These are phyloP conservation scores for Glareola pratincola DNA, from an alignment of 2,113 vertebrate genomes.

Conservation along the genomic window DNA sequence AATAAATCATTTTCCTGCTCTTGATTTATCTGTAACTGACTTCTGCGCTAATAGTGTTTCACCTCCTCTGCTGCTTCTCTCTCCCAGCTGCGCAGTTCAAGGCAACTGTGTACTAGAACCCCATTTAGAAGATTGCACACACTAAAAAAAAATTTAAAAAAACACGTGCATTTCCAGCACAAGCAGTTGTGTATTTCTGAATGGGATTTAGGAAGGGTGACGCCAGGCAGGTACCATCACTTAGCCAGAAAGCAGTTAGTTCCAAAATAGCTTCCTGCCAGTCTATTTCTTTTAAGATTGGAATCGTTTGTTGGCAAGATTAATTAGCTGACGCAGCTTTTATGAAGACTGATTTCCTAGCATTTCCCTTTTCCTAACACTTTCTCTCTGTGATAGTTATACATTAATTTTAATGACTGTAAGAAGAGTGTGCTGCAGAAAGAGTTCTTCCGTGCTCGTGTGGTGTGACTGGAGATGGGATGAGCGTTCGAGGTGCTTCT, in stretches of 20 bases:
- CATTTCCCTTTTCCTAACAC: background rate
- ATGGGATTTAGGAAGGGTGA: background rate
- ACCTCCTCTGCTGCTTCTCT: background rate
- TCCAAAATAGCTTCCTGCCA: background rate
- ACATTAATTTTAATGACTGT: background rate
- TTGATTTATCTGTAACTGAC: background rate
- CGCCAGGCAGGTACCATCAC: background rate
- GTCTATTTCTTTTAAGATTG: background rate
- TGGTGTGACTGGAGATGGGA: background rate
- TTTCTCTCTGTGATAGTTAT: background rate
- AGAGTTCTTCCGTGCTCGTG: fast-evolving
- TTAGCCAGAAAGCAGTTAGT: background rate
- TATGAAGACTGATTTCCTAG: background rate
- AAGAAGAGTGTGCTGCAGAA: background rate
- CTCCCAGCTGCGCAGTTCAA: background rate
- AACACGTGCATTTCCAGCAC: background rate
- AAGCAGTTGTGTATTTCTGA: background rate
- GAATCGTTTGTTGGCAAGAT: background rate
- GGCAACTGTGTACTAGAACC: background rate
- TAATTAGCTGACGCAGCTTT: background rate
- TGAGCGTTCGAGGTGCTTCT: background rate
- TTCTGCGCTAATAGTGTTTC: background rate
- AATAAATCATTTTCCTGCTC: background rate
- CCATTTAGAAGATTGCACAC: background rate
- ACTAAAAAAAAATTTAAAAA: background rate